A percentile compares a stretch with the other conserved stretches of the same genome.
Evolutionary conservation across 2,797 vertebrate species (phyloP).

Genomic region (Mormyrus proboscirostris): DNA sequence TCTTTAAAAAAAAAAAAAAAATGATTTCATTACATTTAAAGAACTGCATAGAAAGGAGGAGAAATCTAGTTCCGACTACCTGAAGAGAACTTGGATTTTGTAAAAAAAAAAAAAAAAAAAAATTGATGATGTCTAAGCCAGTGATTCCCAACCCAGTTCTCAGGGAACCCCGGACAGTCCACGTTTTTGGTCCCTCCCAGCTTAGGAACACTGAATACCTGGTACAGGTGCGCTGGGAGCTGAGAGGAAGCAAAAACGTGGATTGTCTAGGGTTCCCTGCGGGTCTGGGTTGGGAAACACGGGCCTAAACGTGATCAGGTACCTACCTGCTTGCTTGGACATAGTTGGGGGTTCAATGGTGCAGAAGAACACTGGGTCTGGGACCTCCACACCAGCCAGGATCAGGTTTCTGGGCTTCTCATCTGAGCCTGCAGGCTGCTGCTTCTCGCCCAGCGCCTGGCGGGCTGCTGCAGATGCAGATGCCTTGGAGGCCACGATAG

Average conservation of each 20-base stretch:
- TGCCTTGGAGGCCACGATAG: constrained; percentile 84
- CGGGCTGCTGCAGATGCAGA: constrained; percentile 70
- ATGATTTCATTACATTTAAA: neutral
- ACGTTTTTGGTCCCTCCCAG: neutral
- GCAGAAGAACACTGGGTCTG: constrained; percentile 95
- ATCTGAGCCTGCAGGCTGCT: constrained; percentile 21
- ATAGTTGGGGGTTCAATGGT: constrained; percentile 88
- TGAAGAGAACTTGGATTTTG: neutral
- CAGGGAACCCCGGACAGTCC: neutral
- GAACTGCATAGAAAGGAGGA: neutral
- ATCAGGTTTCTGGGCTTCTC: constrained; percentile 52
- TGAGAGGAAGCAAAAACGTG: neutral
- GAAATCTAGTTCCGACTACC: neutral
- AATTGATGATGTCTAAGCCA: neutral
- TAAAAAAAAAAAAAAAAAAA: neutral
- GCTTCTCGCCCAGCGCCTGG: constrained; percentile 47
- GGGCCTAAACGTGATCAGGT: neutral
- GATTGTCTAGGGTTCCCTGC: neutral
- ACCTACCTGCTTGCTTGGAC: constrained; percentile 78
- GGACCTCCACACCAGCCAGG: constrained; percentile 85
- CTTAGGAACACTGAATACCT: neutral
- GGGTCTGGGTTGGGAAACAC: neutral
- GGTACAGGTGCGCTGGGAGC: neutral
- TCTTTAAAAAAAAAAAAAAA: constrained; percentile 53
- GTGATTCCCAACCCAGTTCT: neutral